These are phyloP conservation scores for Crossaster papposus DNA, from an alignment of 53 echinoderm and acorn worm species.

Conservation along the genomic window DNA sequence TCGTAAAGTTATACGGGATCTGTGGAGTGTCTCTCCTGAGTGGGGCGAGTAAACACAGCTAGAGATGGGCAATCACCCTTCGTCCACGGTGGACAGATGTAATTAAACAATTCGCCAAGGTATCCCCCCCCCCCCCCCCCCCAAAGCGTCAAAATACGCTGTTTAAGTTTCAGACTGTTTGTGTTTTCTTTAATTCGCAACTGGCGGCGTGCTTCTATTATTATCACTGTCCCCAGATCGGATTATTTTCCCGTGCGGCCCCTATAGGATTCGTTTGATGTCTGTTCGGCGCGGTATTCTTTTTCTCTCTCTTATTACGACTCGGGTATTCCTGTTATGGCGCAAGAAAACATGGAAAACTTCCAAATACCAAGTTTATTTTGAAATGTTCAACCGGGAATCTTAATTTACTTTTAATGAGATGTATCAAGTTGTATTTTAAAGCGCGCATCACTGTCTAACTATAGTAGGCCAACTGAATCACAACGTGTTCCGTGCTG, in stretches of 20 bases:
- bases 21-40: constrained; percentile 11
- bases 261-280: not conserved
- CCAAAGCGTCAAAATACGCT: not conserved
- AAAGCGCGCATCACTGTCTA: no score
- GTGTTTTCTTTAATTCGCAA: not conserved
- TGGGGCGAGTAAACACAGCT: constrained; percentile 2
- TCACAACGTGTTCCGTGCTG: no score
- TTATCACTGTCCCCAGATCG: not conserved
- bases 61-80: constrained; percentile 33
- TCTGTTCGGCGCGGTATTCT: not conserved
- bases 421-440: no score
- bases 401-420: no score
- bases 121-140: not conserved
- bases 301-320: not conserved
- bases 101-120: constrained; percentile 43
- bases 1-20: constrained; percentile 37
- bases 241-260: constrained; percentile 1
- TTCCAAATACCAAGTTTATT: no score
- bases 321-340: not conserved
- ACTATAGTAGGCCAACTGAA: no score
- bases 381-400: no score
- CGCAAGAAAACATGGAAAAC: not conserved
- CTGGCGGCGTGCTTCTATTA: constrained; percentile 6
- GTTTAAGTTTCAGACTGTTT: constrained; percentile 28
- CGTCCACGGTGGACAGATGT: constrained; percentile 13